Evolutionary conservation across 2,113 vertebrate genomes (phyloP).

Genomic region (Dermatemys mawii): DNA sequence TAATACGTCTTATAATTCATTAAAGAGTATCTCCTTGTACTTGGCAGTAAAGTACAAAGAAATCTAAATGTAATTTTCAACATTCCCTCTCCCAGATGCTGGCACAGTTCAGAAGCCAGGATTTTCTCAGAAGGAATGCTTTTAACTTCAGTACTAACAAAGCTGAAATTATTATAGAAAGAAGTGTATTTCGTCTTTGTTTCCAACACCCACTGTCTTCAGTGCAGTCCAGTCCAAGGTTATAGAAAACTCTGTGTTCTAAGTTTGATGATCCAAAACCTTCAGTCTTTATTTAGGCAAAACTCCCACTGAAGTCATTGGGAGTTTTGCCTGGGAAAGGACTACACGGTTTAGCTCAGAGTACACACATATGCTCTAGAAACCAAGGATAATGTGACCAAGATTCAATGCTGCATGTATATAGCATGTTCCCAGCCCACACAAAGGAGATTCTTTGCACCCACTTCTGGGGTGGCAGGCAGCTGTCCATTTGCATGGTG

Average conservation of each 20-base stretch:
- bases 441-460: neutral
- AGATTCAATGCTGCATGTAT: neutral
- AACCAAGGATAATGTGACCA: neutral
- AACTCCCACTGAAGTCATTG: conserved; percentile 32
- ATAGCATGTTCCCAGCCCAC: neutral
- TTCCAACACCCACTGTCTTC: conserved; percentile 37
- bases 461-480: neutral
- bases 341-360: conserved; percentile 25
- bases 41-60: conserved; percentile 41
- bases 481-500: neutral
- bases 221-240: neutral
- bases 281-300: conserved; percentile 64
- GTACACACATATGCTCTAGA: neutral
- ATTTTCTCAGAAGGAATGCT: conserved; percentile 58
- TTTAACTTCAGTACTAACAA: conserved; percentile 58
- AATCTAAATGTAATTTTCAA: conserved; percentile 51
- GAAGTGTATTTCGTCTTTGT: conserved; percentile 48
- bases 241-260: conserved; percentile 54
- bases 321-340: conserved; percentile 44
- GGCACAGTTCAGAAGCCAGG: conserved; percentile 45
- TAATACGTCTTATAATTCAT: conserved; percentile 37
- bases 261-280: conserved; percentile 51
- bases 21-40: conserved; percentile 44
- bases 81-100: conserved; percentile 33
- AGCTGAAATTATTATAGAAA: conserved; percentile 52